A percentile compares a stretch with the other conserved stretches of the same genome.
These are phyloP conservation scores for Balearica regulorum DNA, from an alignment of 2,797 vertebrate species.

Conservation along the genomic window DNA sequence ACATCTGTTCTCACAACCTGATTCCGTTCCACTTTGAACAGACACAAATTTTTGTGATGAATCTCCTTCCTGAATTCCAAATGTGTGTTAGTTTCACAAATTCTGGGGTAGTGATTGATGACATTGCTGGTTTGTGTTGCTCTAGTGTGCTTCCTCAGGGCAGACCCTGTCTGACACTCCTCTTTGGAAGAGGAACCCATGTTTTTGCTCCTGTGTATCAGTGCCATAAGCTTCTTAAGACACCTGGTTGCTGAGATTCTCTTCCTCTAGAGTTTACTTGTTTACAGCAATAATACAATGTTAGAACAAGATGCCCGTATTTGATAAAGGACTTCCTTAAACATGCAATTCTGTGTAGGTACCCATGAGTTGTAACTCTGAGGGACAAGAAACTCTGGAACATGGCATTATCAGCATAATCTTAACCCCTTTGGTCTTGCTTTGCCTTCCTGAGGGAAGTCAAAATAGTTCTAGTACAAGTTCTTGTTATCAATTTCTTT, in stretches of 20 bases:
- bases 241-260: not conserved
- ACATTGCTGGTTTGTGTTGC: not conserved
- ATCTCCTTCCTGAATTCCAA: constrained; percentile 40
- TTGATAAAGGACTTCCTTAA: not conserved
- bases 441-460: not conserved
- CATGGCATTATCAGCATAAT: not conserved
- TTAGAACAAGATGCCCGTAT: not conserved
- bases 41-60: constrained; percentile 13
- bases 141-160: not conserved
- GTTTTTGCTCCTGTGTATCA: not conserved
- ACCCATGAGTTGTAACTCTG: not conserved
- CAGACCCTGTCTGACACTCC: not conserved
- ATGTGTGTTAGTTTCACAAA: not conserved
- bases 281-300: not conserved
- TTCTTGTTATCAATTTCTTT: not conserved
- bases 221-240: not conserved
- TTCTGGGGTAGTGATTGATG: constrained; percentile 4
- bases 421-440: not conserved
- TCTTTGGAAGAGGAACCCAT: not conserved
- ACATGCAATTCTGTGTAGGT: not conserved
- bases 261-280: not conserved
- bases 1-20: constrained; percentile 60
- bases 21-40: constrained; percentile 26
- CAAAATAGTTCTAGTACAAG: not conserved
- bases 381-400: not conserved